A percentile compares a stretch with the other conserved stretches of the same genome.
phyloP scores from a whole-genome alignment of 2,888 invertebrate species.

The Diadegma fenestrale region DNA sequence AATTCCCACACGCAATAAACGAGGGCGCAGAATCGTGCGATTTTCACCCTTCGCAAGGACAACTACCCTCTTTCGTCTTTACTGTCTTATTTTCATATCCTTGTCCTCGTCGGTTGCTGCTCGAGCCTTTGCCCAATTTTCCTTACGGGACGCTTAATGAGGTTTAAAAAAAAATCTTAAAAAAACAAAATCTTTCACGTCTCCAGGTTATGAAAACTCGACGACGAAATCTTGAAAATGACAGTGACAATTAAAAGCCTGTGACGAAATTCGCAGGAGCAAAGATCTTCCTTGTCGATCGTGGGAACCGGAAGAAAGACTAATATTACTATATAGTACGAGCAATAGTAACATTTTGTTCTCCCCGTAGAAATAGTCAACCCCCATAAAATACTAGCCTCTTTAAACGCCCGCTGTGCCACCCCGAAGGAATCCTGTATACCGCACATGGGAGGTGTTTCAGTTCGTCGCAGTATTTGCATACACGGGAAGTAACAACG shows the following conservation, averaged over 20 bases:
- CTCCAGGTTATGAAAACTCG: not conserved
- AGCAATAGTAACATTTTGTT: constrained; percentile 52
- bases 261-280: not conserved
- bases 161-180: no score
- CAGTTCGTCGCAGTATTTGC: constrained; percentile 64
- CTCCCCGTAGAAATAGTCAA: constrained; percentile 5
- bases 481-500: constrained; percentile 61
- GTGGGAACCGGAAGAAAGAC: constrained; percentile 65
- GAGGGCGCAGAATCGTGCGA: constrained; percentile 66
- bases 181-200: not conserved
- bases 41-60: constrained; percentile 63
- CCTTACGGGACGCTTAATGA: no score
- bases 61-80: constrained; percentile 45
- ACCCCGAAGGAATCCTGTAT: constrained; percentile 58
- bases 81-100: constrained; percentile 21
- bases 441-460: constrained; percentile 64
- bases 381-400: constrained; percentile 47
- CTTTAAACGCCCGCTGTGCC: constrained; percentile 66
- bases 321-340: constrained; percentile 8
- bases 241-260: not conserved
- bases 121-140: constrained; percentile 11
- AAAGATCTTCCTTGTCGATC: constrained; percentile 42
- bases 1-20: constrained; percentile 76
- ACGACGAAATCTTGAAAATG: not conserved
- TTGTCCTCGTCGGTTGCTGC: constrained; percentile 8